Base-by-base conservation (phyloP, 2,797 vertebrate species). In the Smutsia temminckii region DNA sequence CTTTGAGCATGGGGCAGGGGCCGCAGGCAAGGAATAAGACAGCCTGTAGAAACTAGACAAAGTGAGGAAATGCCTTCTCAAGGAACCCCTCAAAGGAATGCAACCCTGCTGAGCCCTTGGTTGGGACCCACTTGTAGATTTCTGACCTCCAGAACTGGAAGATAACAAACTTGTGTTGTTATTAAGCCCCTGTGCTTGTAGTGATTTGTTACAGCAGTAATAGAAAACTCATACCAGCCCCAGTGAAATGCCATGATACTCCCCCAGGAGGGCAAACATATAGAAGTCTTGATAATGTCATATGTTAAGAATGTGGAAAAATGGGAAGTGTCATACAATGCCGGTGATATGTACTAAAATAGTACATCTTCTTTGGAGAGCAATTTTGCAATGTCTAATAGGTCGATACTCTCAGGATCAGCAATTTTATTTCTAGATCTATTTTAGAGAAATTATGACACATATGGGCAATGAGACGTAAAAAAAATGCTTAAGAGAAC, bases 391-490 rank as follows among this genome's bases (percentile, higher is more conserved):
- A 18, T 66, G 11, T 32, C 40, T 83, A 57, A 78, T 85, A 85
- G 46, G 66, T 75, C 94, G 74, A 57, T 40, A 55, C n/a, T 40
- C 29, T 66, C 27, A 79, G 77, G 1, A 78, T 55, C 29, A 93
- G 40, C n/a, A n/a, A 63, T 66, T 42, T 85, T 75, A 42, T 79
- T 92, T 89, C 25, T 61, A 71, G 12, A 16, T 46, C 55, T 81
- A 63, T 78, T 17, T 93, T 78, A 87, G 37, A 86, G 32, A 93
- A 68, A 63, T 86, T 23, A 61, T 85, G 40, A 53, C 42, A 92
- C 32, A 14, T 4, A 27, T 4, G 6, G 34, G 49, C 11, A 53
- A 74, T 79, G 49, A 91, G 25, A 75, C 7, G 51, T 16, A 14
- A 57, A 0, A 68, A 68, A 32, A 74, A 11, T 40, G 46, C 23